Evolutionary conservation across 1,140 invertebrate genomes (phyloP).

Genomic region (Medauroidea extradentata): DNA sequence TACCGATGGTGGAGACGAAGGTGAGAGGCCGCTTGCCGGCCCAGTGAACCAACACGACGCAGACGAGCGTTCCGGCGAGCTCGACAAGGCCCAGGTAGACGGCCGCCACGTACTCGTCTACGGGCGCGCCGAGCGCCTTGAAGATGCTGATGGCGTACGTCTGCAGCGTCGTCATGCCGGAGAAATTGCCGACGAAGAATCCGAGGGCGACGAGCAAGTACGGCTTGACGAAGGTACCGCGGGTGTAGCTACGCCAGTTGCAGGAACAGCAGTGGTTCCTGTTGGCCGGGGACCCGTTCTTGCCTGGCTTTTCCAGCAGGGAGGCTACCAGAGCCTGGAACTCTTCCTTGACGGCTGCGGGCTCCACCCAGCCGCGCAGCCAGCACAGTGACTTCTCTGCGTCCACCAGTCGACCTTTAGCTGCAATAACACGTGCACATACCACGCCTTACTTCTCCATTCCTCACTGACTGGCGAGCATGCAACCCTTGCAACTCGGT

Average conservation of each 20-base stretch:
- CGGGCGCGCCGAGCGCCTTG: constrained; percentile 58
- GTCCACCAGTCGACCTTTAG: constrained; percentile 39
- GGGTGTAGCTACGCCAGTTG: constrained; percentile 38
- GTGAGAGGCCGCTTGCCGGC: constrained; percentile 63
- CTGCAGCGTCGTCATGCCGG: constrained; percentile 63
- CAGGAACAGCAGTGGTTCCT: background rate
- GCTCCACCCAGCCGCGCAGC: constrained; percentile 60
- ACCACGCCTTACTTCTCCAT: too few species aligned
- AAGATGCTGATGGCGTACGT: constrained; percentile 71
- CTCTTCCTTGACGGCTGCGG: constrained; percentile 45
- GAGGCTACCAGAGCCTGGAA: background rate
- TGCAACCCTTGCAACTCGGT: too few species aligned
- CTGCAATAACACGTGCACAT: constrained; percentile 19
- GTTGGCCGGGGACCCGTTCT: background rate
- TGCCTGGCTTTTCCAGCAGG: background rate
- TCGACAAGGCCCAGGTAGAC: constrained; percentile 63
- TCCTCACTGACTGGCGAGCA: too few species aligned
- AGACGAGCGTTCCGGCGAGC: constrained; percentile 50
- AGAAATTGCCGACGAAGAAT: constrained; percentile 67
- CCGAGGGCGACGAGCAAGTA: constrained; percentile 56
- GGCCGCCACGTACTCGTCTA: constrained; percentile 67
- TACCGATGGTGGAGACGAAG: constrained; percentile 59
- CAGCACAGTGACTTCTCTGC: constrained; percentile 54
- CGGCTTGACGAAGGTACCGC: constrained; percentile 55
- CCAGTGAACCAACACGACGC: constrained; percentile 60